These are phyloP conservation scores for Erythrocercus mccallii DNA, from an alignment of 2,113 vertebrate species.

Conservation along the genomic window DNA sequence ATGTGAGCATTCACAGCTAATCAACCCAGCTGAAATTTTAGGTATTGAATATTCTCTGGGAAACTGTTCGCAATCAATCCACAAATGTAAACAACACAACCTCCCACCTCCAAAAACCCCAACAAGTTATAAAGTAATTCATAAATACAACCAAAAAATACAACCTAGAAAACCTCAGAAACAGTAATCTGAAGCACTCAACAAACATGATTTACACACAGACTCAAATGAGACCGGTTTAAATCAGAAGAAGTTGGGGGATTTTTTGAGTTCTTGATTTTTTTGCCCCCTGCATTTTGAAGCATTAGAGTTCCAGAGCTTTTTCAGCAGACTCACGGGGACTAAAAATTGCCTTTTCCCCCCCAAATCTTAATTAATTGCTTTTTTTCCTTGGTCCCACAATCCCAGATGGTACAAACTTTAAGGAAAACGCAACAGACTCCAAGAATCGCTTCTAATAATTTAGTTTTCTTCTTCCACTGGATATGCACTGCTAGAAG, in stretches of 20 bases:
- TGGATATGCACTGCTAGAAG: neutral
- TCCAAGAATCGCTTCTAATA: neutral
- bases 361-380: neutral
- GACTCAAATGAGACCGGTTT: neutral
- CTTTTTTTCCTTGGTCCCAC: neutral
- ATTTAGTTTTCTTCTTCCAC: neutral
- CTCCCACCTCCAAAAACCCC: neutral
- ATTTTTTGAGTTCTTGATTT: neutral
- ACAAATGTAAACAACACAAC: conserved; percentile 43
- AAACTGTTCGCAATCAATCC: conserved; percentile 28
- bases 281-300: neutral
- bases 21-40: conserved; percentile 28
- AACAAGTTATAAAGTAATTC: neutral
- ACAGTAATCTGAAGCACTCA: neutral
- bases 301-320: neutral
- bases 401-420: neutral
- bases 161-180: neutral
- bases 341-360: neutral
- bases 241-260: neutral
- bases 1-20: conserved; percentile 56
- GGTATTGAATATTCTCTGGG: conserved; percentile 24
- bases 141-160: neutral
- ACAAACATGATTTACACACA: neutral
- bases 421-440: neutral
- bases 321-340: neutral